Base-by-base conservation (phyloP, 64 coral and sea anemone genomes). In the Montipora capricornis region DNA sequence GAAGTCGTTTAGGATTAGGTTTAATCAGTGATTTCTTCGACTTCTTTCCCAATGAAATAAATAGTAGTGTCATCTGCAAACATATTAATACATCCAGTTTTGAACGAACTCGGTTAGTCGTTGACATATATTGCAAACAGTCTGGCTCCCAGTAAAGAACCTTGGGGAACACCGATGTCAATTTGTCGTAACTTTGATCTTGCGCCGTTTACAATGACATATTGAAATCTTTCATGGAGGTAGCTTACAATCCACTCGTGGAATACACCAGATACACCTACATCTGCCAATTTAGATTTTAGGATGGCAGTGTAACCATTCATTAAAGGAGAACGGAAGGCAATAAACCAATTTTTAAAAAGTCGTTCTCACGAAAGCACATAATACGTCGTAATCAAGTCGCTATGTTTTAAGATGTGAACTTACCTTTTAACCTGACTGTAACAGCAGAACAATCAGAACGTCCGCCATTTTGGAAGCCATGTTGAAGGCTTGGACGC, bases 231-330 rank as follows among this genome's bases (percentile, higher is more conserved):
- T 6, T 77, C 14, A 15, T 8, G 14, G 16, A 77, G 75, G 75
- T 77, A 77, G 4, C 75, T 77, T 77, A 44, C 37, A 77, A 48
- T 47, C 75, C 75, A 77, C 75, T 77, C 75, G 44, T 47, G 61
- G 12, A 77, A 77, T 77, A 13, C 75, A 77, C 75, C 75, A 47
- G 75, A 77, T 5, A 77, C 29, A 13, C 75, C 9, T 77, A 4
- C 75, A 77, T 9, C 61, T 66, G 61, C 2, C 15, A 66, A 77
- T 77, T 77, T 77, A 13, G 75, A 77, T 47, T 77, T 77, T 45
- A 77, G 6, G 14, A 77, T 77, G 75, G 29, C 29, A 37, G 29
- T 37, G 29, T 37, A 37, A 37, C 29, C 29, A 37, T 37, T 37
- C 29, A 37, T 37, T 37, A 37, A 37, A 37, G 29, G 29, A 37